Evolutionary conservation across 2,888 invertebrate genomes (phyloP), one percentile per base, ranked within the genome.

Genomic region (Drosophila hamatofila): DNA sequence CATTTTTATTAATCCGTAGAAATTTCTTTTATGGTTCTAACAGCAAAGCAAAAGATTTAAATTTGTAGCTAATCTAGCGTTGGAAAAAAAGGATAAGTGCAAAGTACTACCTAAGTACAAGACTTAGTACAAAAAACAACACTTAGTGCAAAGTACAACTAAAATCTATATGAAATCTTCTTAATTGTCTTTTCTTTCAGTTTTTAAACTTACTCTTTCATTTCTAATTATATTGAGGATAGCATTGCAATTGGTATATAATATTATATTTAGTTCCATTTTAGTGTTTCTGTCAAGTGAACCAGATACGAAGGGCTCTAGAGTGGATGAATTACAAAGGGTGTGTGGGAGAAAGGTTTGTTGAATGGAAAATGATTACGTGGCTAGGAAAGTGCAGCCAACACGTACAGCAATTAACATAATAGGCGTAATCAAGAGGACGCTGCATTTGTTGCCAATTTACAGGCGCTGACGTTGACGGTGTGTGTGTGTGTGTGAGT

Each of bases 401-500:
- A 68, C 83, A 84, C 89, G 87, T 88, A 74, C 68, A 62, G 49
- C 78, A 83, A 84, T 84, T 84, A 89, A 78, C 81, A 86, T 89
- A 84, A 84, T 84, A 58, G 89, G 65, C 59, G 72, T 74, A 86
- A 88, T 84, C 87, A 86, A 72, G 74, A 66, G 80, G 57, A 44
- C 64, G 72, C 64, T 71, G 80, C 75, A 87, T 81, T 83, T 89
- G 78, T 66, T 74, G 62, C 78, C 84, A 81, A 86, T 89, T 86
- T 86, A 89, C 86, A 65, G 83, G 55, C 65, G 30, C 78, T 60
- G 48, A 25, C 35, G 33, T 48, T 57, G 44, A 25, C 35, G 33
- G 54, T 57, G 44, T 18, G 33, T 21, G 33, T 30, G 11, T 11
- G 30, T 30, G 30, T 11, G 35, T 37, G 35, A 14, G 16, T 16